Evolutionary conservation across 2,888 invertebrate species (phyloP).

Genomic region (Drosophila barbarae): DNA sequence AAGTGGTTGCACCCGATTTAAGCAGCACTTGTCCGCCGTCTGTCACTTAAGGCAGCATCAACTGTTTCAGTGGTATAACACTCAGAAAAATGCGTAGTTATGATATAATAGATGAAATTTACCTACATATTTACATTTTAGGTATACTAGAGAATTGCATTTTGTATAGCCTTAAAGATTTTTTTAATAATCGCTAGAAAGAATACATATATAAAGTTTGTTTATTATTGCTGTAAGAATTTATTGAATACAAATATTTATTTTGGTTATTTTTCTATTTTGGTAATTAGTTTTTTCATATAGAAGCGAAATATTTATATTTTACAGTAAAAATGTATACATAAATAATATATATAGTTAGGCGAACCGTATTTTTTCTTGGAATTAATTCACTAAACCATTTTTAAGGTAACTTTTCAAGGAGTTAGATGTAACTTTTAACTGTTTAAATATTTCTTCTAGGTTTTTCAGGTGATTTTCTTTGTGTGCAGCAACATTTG

Average conservation of each 20-base stretch:
- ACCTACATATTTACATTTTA: background rate
- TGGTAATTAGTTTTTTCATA: background rate
- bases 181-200: background rate
- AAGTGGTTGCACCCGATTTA: slow-evolving; percentile 69
- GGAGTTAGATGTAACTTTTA: no score
- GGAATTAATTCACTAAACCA: background rate
- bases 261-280: background rate
- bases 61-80: background rate
- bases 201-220: background rate
- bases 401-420: background rate
- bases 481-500: slow-evolving; percentile 7
- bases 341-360: no score
- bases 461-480: background rate
- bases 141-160: background rate
- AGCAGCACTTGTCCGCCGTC: slow-evolving; percentile 61
- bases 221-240: background rate
- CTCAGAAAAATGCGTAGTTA: background rate
- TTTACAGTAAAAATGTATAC: background rate
- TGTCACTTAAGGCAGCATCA: slow-evolving; percentile 53
- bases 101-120: background rate
- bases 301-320: background rate
- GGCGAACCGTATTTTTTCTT: background rate
- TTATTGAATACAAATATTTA: no score
- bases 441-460: background rate
- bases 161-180: background rate